Conservation (phyloP, 2,113 vertebrate genomes). For the Hyperopisus bebe region DNA sequence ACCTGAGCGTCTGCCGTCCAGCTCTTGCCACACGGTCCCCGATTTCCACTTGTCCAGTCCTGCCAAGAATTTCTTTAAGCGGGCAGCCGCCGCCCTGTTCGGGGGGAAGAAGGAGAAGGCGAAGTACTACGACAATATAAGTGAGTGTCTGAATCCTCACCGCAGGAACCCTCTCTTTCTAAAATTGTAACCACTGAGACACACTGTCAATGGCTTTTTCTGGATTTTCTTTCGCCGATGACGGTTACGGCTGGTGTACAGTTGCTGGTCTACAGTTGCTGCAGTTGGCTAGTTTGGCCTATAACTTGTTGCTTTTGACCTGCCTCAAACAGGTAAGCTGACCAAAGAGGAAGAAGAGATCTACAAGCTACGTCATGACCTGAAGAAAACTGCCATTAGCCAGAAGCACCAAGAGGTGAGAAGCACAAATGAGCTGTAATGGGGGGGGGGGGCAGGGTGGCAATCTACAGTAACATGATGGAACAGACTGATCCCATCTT, state of each 20-base stretch:
- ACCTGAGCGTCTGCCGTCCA: slow-evolving; percentile 83
- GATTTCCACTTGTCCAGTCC: slow-evolving; percentile 96
- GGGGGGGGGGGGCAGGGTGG: neutral
- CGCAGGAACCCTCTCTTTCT: neutral
- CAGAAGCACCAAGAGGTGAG: slow-evolving; percentile 82
- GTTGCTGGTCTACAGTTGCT: neutral
- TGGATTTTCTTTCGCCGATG: no score
- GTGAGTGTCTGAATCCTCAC: slow-evolving; percentile 65
- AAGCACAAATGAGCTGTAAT: slow-evolving; percentile 29
- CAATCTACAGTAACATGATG: neutral
- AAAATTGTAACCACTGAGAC: neutral
- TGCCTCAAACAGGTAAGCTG: slow-evolving; percentile 64
- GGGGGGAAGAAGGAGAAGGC: slow-evolving; percentile 94
- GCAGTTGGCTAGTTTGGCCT: neutral
- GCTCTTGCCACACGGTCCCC: slow-evolving; percentile 87
- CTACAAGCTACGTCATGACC: slow-evolving; percentile 87
- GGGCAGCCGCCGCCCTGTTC: slow-evolving; percentile 92
- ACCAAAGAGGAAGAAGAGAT: slow-evolving; percentile 96
- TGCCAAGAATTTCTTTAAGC: slow-evolving; percentile 95
- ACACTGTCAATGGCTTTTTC: neutral
- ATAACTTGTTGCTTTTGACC: slow-evolving; percentile 6
- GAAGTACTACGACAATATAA: slow-evolving; percentile 86
- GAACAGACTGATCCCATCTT: slow-evolving; percentile 23
- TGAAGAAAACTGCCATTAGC: slow-evolving; percentile 81
- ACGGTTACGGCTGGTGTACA: neutral